These are phyloP conservation scores for Clangula hyemalis DNA, from an alignment of 2,797 vertebrate genomes.

Conservation along the genomic window DNA sequence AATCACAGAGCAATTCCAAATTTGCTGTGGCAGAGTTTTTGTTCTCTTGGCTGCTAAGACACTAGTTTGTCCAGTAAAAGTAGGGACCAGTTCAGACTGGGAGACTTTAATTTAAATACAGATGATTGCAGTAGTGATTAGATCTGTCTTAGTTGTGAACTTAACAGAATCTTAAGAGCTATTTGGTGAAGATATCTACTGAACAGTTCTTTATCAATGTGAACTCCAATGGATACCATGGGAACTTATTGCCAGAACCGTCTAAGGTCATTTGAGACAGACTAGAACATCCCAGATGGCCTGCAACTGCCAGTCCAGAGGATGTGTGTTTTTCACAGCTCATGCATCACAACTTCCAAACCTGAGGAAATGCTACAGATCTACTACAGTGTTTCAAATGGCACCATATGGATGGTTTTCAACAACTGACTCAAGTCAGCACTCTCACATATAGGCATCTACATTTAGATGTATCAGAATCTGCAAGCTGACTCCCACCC, in stretches of 20 bases:
- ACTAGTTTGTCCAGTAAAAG: not conserved
- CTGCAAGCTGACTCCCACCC: not conserved
- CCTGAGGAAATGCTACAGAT: not conserved
- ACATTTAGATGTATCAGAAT: not conserved
- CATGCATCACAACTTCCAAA: no score
- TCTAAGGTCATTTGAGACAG: not conserved
- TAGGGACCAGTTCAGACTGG: not conserved
- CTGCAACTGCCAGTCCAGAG: not conserved
- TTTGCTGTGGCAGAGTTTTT: not conserved
- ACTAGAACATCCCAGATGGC: no score
- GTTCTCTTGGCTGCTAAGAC: not conserved
- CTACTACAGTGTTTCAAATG: not conserved
- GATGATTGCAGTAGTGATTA: not conserved
- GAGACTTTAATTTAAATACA: not conserved
- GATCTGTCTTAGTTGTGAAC: not conserved
- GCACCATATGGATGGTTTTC: not conserved
- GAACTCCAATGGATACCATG: not conserved
- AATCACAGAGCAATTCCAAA: not conserved
- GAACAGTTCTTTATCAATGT: not conserved
- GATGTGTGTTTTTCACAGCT: fast-evolving
- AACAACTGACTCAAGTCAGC: not conserved
- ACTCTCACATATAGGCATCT: not conserved
- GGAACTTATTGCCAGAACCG: not conserved
- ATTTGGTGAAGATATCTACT: not conserved
- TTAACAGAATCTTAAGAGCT: not conserved